Evolutionary conservation across 2,888 invertebrate species (phyloP).

Genomic region (Acleris emargana): DNA sequence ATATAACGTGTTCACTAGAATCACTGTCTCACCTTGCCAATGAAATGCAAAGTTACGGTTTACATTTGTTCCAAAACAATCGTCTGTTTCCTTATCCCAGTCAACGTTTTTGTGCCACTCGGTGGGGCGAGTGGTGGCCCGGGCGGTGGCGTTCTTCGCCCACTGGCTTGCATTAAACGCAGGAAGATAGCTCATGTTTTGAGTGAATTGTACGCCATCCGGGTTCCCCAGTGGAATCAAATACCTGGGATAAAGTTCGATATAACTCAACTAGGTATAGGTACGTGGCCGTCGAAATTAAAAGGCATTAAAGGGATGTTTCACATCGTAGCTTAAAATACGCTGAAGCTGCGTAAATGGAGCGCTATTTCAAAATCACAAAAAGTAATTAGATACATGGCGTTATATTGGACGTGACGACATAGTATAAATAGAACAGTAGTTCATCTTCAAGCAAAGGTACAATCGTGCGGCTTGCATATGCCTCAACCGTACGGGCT

Average conservation of each 20-base stretch:
- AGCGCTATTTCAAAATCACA: too few relatives aligned
- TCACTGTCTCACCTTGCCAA: constrained; percentile 67
- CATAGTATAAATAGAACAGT: too few relatives aligned
- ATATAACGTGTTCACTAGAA: background rate
- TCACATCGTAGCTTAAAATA: too few relatives aligned
- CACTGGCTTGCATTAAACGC: constrained; percentile 55
- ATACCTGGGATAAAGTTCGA: constrained; percentile 55
- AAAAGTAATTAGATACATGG: too few relatives aligned
- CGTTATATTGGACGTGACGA: too few relatives aligned
- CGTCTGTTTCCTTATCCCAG: constrained; percentile 45
- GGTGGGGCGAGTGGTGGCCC: constrained; percentile 52
- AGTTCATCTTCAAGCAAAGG: too few relatives aligned
- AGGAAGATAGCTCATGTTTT: constrained; percentile 48
- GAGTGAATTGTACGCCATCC: constrained; percentile 68
- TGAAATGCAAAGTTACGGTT: constrained; percentile 78
- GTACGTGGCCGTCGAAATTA: too few relatives aligned
- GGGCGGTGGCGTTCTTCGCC: constrained; percentile 59
- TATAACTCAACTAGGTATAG: background rate
- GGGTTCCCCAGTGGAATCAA: constrained; percentile 74
- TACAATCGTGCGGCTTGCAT: too few relatives aligned
- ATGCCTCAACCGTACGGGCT: too few relatives aligned
- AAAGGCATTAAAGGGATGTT: too few relatives aligned
- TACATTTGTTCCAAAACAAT: constrained; percentile 72
- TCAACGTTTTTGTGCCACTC: constrained; percentile 74
- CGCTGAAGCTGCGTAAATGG: too few relatives aligned